Evolutionary conservation across 2,888 invertebrate genomes (phyloP).

Genomic region (Zygothrica quintamaculata): DNA sequence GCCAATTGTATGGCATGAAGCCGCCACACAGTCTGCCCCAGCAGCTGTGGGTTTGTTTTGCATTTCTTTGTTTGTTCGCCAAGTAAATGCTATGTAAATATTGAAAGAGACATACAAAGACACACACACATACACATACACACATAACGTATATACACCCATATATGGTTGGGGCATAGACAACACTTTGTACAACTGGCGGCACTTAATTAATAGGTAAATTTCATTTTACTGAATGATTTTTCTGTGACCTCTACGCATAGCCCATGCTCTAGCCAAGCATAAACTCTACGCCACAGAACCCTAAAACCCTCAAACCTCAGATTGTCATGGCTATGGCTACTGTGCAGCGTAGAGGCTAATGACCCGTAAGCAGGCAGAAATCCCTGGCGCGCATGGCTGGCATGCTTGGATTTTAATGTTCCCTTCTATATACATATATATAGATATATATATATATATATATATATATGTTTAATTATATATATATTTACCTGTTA

Average conservation of each 20-base stretch:
- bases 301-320: conserved; percentile 15
- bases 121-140: neutral
- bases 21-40: conserved; percentile 52
- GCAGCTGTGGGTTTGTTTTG: conserved; percentile 55
- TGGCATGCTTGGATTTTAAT: conserved; percentile 46
- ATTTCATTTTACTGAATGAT: conserved; percentile 54
- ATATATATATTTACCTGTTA: conserved; percentile 53
- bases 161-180: too few relatives aligned
- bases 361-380: conserved; percentile 57
- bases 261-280: conserved; percentile 5
- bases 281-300: too few relatives aligned
- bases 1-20: conserved; percentile 32
- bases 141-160: too few relatives aligned
- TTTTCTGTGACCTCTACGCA: conserved; percentile 13
- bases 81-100: conserved; percentile 65
- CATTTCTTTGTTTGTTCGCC: conserved; percentile 53
- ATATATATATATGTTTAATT: conserved; percentile 32
- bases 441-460: too few relatives aligned
- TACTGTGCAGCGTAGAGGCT: conserved; percentile 53
- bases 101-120: conserved; percentile 36
- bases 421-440: conserved; percentile 22
- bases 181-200: conserved; percentile 3
- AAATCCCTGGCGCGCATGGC: conserved; percentile 56
- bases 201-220: conserved; percentile 67
- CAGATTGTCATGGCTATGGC: conserved; percentile 16